Percentiles rank a stretch among this genome's conserved stretches.
Conservation (phyloP, 2,113 vertebrate species). For the Micronycteris hirsuta region DNA sequence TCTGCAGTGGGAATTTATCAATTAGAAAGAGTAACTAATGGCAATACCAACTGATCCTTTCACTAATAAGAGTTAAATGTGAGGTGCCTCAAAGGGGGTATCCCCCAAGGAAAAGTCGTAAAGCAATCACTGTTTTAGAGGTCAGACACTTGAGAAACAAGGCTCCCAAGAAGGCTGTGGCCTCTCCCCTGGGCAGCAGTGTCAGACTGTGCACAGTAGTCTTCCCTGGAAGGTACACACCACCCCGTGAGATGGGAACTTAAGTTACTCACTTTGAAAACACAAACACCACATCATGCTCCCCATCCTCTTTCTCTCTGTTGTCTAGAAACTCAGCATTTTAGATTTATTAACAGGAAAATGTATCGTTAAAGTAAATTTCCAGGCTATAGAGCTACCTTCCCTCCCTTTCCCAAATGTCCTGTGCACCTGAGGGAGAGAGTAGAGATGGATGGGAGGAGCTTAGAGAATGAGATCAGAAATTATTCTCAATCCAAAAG, state of each 20-base stretch:
- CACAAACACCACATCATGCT: neutral
- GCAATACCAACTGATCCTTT: neutral
- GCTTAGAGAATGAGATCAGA: neutral
- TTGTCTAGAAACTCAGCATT: neutral
- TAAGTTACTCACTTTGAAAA: neutral
- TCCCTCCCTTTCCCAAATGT: neutral
- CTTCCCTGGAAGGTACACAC: neutral
- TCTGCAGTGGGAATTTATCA: neutral
- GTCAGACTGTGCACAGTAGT: neutral
- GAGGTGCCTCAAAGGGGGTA: neutral
- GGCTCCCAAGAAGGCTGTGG: neutral
- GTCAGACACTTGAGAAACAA: neutral
- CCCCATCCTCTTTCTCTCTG: neutral
- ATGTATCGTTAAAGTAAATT: neutral
- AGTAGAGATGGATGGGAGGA: neutral
- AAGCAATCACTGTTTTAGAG: neutral
- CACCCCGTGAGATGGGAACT: neutral
- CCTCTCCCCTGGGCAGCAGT: rapidly evolving
- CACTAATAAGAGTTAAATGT: neutral
- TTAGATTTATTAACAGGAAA: neutral
- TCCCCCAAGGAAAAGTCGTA: neutral
- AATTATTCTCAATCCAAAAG: neutral
- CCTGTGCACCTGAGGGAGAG: neutral
- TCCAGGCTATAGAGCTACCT: neutral
- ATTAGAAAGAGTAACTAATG: neutral